Base-by-base conservation (phyloP, 2,113 vertebrate genomes). In the Hippocampus mohnikei region DNA sequence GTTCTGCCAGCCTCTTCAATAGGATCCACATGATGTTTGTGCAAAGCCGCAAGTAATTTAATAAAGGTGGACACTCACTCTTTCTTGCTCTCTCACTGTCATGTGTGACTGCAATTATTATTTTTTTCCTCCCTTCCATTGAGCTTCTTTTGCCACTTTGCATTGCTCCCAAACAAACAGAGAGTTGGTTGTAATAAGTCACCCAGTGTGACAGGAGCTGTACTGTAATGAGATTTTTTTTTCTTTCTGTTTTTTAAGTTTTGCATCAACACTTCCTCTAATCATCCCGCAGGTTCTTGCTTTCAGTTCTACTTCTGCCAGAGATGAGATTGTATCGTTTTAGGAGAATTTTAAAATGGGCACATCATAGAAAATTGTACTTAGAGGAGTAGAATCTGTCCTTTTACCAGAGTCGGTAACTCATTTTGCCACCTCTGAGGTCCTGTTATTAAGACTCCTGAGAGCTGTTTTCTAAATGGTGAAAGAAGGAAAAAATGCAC, bases 11-110 rank as follows among this genome's bases (percentile, higher is more conserved):
- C 16, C 44, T 42, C 67, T 66, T 16, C 70, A 81, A 44, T 52
- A 25, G 29, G 65, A 69, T 78, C 83, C 86, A 83, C 77, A 81
- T 89, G 81, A 88, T 86, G 81, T 86, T 87, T 85, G 73, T 74
- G 29, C 58, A 69, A 67, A 75, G 48, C 60, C 59, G 50, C 73
- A 70, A 41, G 66, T 79, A 83, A 81, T 89, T 52, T 77, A 86
- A 87, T 87, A 71, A 67, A 73, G 55, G 66, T 64, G 61, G 56
- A 80, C 66, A 50, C 46, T 71, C 23, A 8, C 25, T 29, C 56
- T 16, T 59, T 55, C 9, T 50, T 37, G 33, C 48, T 55, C 21
- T 55, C 9, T 5, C 16, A 5, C 16, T n/a, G 27, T 52, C 52
- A 18, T 16, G 25, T 18, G 21, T 59, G 27, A 27, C 12, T 8